Base-by-base conservation (phyloP, 1,140 invertebrate species). In the Drosophila tani region DNA sequence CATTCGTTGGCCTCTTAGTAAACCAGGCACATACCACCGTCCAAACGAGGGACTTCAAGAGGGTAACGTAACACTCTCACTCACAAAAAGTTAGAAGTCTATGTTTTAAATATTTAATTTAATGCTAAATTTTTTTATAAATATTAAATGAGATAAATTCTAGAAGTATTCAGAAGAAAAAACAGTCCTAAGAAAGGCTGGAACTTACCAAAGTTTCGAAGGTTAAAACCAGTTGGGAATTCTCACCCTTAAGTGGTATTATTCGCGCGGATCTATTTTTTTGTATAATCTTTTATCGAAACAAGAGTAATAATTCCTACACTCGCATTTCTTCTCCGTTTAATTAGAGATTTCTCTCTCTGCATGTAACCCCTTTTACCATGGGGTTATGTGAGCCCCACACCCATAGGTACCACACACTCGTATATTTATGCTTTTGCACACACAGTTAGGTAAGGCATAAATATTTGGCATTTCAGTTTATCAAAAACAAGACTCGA, bases 401-500 rank as follows among this genome's bases (percentile, higher is more conserved):
- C 65, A 67, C 65, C 70, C 67, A 71, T 27, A 17, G 38, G 40
- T 64, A 40, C 55, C 27, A 29, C 27, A 29, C 27, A 29, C 27
- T 29, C 27, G 27, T 5, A 71, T 62, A 29, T 73, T 75, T 57
- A 58, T 81, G 59, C 41, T 55, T 45, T 29, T 27, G 9, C 27
- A 53, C 29, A 56, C 8, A 21, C 55, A 6, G 24, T 29, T 74
- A 62, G 29, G 49, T 62, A 47, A 62, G 38, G 46, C 68, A 70
- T 65, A 84, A 65, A 64, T 62, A 73, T 76, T 62, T 63, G 57
- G 53, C 15, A 21, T 60, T 66, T 75, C 17, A 60, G 79, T 67
- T 76, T 83, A 87, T 88, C 84, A 84, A 41, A 78, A 66, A 62
- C 64, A 74, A 79, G 60, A 81, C 78, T 90, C 58, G 49, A 83